Base-by-base conservation (phyloP, 2,888 invertebrate species). In the Mellilla xanthometata region DNA sequence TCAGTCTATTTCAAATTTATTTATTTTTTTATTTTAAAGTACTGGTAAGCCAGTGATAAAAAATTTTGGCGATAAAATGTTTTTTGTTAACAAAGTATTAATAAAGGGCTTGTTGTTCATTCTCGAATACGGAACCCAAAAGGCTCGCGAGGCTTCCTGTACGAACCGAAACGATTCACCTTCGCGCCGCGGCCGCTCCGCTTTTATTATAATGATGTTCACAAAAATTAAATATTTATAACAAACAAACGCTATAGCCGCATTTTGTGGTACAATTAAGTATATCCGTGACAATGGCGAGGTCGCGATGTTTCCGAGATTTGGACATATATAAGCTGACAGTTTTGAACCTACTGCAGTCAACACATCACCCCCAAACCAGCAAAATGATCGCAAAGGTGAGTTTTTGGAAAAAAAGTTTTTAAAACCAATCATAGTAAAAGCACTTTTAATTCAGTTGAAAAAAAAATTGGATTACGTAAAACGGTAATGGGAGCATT, bases 381-480 rank as follows among this genome's bases (percentile, higher is more conserved):
- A 67, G 60, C 69, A 75, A 69, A 60, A 78, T 78, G 77, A 71
- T 74, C 56, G 73, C 76, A 62, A 80, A 80, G 79, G 79, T 80
- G 68, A 76, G 72, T 47, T 33, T 23, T 38, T 34, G 26, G n/a
- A 12, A 34, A 34, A 38, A 32, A 27, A 11, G 7, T 30, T n/a
- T 39, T 10, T 19, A 7, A 29, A 31, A 29, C 36, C 7, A 34
- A 31, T 8, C 8, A 12, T 34, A 36, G 8, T 30, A 6, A 19
- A 15, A 5, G 15, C 5, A 15, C n/a, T n/a, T n/a, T n/a, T n/a
- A n/a, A n/a, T n/a, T n/a, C n/a, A n/a, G n/a, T n/a, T n/a, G n/a
- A n/a, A n/a, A n/a, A n/a, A n/a, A n/a, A n/a, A n/a, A n/a, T n/a
- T n/a, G n/a, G n/a, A n/a, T n/a, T n/a, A n/a, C n/a, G n/a, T n/a